A percentile compares a stretch with the other conserved stretches of the same genome.
Evolutionary conservation across 2,888 invertebrate genomes (phyloP).

Genomic region (Nomada hirtipes): DNA sequence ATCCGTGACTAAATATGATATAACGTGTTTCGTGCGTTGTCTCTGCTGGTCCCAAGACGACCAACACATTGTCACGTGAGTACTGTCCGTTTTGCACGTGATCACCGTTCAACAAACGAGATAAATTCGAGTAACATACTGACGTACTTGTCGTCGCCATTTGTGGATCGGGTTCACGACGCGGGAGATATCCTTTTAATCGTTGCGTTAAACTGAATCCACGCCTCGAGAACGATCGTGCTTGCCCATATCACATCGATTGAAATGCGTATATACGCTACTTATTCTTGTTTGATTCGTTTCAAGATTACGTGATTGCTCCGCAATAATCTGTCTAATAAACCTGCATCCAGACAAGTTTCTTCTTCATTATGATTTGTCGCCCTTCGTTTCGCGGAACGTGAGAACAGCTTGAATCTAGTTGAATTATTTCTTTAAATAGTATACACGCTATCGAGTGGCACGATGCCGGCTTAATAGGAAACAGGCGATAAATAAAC

Average conservation of each 20-base stretch:
- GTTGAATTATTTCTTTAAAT: background rate
- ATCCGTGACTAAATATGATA: background rate
- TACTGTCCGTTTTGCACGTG: slow-evolving; percentile 17
- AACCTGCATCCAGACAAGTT: too few species aligned
- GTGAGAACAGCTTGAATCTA: background rate
- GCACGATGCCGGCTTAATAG: background rate
- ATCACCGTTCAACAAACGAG: background rate
- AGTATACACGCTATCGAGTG: background rate
- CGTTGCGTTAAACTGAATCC: slow-evolving; percentile 3
- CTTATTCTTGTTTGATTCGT: background rate
- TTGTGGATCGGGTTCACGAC: background rate
- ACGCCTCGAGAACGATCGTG: background rate
- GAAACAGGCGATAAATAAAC: background rate
- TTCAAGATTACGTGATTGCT: background rate
- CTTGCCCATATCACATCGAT: background rate
- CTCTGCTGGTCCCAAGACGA: slow-evolving; percentile 74
- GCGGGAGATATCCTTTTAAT: slow-evolving; percentile 6
- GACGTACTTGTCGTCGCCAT: slow-evolving; percentile 10
- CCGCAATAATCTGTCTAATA: background rate
- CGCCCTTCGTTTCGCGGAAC: background rate
- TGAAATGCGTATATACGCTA: background rate
- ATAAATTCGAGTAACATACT: slow-evolving; percentile 11
- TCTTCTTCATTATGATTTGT: background rate
- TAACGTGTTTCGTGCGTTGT: slow-evolving; percentile 55
- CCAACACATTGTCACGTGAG: slow-evolving; percentile 72